Evolutionary conservation across 2,888 invertebrate species (phyloP), one percentile per base, ranked within the genome.

Genomic region (Lasioglossum lativentre): DNA sequence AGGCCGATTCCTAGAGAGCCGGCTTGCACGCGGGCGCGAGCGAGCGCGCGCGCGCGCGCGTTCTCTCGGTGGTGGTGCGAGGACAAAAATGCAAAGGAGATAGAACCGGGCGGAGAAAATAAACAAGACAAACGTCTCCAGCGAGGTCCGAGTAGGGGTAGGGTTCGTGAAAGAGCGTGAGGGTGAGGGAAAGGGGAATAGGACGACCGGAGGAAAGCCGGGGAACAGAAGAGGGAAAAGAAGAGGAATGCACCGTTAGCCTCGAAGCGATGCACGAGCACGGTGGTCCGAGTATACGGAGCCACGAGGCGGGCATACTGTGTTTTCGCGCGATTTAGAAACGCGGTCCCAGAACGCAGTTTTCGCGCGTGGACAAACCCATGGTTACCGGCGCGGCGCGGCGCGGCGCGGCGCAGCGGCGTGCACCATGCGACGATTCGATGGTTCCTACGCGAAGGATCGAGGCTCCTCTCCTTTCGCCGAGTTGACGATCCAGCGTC

Each of bases 161-260:
- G 52, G 27, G 34, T 19, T 34, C 30, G 34, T 19, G 66, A 66
- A 78, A 75, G 85, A 34, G 66, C 19, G 34, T 0, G 40, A 38
- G 42, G 40, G 66, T 76, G 80, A 40, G 52, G 68, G 52, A 80
- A 27, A 40, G 82, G 4, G 40, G 45, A 27, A 38, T 16, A 19
- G 10, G 16, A 42, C 66, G 30, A 45, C 12, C 63, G 30, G 30
- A 63, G 63, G 63, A 63, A 63, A 63, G 56, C 4, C 75, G 66
- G 70, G 59, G 27, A 40, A 68, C 40, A 34, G 75, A 52, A 14
- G n/a, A 66, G 42, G 84, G 85, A 77, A 75, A 85, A 82, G 82
- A 79, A 77, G 75, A 82, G 77, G 85, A 80, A 90, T 91, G 87
- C 88, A 92, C 92, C 92, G 92, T 92, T 92, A 92, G 86, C 82